Evolutionary conservation across 2,113 vertebrate genomes (phyloP).

Genomic region (Antennarius striatus): DNA sequence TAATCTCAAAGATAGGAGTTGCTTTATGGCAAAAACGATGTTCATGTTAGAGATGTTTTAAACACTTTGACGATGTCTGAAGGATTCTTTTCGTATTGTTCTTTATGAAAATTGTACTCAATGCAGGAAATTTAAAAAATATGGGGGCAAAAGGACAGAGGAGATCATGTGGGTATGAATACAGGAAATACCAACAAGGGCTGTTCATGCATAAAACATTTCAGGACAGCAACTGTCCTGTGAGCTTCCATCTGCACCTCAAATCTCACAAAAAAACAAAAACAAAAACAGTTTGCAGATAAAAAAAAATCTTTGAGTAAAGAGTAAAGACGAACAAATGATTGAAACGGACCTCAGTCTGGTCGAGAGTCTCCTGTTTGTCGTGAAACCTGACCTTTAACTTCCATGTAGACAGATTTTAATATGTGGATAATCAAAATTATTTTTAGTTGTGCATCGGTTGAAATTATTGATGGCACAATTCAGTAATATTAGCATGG

Average conservation of each 20-base stretch:
- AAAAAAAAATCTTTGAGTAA: no score
- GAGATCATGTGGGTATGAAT: conserved; percentile 27
- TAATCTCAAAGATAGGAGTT: background rate
- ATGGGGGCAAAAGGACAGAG: conserved; percentile 62
- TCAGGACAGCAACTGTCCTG: background rate
- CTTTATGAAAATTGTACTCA: conserved; percentile 56
- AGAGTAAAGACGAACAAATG: no score
- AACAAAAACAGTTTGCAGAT: background rate
- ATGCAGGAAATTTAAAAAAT: conserved; percentile 70
- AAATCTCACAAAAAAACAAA: conserved; percentile 9
- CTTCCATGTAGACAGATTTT: background rate
- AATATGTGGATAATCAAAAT: no score
- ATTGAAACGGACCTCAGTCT: no score
- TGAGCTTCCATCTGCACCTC: conserved; percentile 3
- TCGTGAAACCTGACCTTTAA: no score
- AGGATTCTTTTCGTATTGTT: conserved; percentile 41
- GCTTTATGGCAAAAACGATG: background rate
- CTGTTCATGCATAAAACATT: conserved; percentile 55
- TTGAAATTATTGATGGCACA: no score
- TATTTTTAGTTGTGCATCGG: no score
- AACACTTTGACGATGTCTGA: conserved; percentile 30
- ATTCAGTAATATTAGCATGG: no score
- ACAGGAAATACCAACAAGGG: conserved; percentile 63
- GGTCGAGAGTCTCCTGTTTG: no score
- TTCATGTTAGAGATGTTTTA: background rate